phyloP scores from a whole-genome alignment of 64 coral and sea anemone species.

The Exaiptasia diaphana region DNA sequence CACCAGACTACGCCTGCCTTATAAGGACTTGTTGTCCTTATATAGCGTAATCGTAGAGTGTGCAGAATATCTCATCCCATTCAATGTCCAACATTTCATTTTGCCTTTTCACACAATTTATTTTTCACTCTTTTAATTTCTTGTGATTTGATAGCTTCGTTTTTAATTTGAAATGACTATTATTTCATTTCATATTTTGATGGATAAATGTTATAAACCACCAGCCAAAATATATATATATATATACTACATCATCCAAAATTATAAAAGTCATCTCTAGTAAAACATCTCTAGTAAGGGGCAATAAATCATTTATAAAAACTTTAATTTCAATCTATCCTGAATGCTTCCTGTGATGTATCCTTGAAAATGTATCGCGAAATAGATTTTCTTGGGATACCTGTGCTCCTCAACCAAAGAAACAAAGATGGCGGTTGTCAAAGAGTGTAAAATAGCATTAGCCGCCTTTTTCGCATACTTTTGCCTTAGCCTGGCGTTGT shows the following conservation, averaged over 20 bases:
- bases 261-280: too few relatives aligned
- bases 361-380: too few relatives aligned
- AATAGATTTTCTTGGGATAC: neutral
- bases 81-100: neutral
- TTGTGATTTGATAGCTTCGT: too few relatives aligned
- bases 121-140: neutral
- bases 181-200: too few relatives aligned
- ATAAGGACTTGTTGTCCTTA: neutral
- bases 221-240: too few relatives aligned
- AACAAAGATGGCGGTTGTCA: neutral
- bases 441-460: neutral
- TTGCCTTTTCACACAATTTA: neutral
- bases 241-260: too few relatives aligned
- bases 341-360: too few relatives aligned
- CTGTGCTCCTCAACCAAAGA: neutral
- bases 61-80: neutral
- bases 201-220: too few relatives aligned
- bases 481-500: neutral
- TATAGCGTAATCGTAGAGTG: neutral
- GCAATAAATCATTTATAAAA: too few relatives aligned
- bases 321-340: too few relatives aligned
- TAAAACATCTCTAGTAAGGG: too few relatives aligned
- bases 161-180: too few relatives aligned
- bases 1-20: neutral
- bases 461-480: conserved; percentile 2